Percentiles rank a stretch among this genome's conserved stretches.
phyloP scores from a whole-genome alignment of 2,113 vertebrate species.

The Sclerurus mexicanus region DNA sequence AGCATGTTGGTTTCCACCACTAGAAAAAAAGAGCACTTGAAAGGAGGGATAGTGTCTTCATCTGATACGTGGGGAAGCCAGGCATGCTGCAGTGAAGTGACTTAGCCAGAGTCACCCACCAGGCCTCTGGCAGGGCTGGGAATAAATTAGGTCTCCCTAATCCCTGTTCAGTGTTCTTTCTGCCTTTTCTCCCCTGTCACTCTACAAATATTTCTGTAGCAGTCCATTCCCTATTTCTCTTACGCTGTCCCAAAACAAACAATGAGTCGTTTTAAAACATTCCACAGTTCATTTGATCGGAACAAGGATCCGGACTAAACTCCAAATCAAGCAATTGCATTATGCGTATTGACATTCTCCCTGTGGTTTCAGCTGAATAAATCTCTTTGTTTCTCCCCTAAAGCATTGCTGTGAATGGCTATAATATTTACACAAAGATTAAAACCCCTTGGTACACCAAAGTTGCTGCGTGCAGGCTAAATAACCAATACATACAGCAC shows the following conservation, averaged over 20 bases:
- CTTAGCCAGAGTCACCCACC: background rate
- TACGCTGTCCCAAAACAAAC: slow-evolving; percentile 37
- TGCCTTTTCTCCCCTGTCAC: background rate
- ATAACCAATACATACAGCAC: slow-evolving; percentile 43
- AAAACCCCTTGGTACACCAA: slow-evolving; percentile 34
- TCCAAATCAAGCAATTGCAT: slow-evolving; percentile 61
- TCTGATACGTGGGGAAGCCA: background rate
- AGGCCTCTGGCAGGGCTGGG: background rate
- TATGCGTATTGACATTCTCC: slow-evolving; percentile 49
- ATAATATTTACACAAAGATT: slow-evolving; percentile 57
- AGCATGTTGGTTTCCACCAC: background rate
- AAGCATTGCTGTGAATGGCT: slow-evolving; percentile 33
- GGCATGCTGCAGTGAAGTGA: background rate
- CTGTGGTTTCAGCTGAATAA: slow-evolving; percentile 66
- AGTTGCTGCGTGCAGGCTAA: slow-evolving; percentile 29
- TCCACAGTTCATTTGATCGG: slow-evolving; percentile 50
- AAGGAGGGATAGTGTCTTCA: background rate
- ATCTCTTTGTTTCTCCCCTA: slow-evolving; percentile 50
- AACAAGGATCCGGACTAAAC: slow-evolving; percentile 32
- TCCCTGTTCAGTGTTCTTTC: background rate
- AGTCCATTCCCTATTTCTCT: background rate
- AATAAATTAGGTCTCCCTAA: background rate
- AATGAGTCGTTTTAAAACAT: slow-evolving; percentile 29
- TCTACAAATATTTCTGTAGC: slow-evolving; percentile 32
- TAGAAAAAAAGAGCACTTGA: background rate